Evolutionary conservation across 2,113 vertebrate species (phyloP), one percentile per base, ranked within the genome.

Genomic region (Panthera tigris): DNA sequence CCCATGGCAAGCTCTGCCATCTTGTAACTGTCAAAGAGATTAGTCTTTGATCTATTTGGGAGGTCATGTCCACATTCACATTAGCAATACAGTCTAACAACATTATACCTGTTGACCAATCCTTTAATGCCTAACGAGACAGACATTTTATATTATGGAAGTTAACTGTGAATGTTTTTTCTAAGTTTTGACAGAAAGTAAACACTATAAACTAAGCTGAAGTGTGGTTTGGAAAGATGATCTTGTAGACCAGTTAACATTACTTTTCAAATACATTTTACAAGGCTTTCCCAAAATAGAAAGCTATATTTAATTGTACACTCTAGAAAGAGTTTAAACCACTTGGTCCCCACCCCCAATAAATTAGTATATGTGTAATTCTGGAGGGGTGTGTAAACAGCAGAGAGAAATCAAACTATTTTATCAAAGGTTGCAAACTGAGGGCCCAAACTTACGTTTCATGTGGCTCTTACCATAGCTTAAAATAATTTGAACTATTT

Each of bases 21-120:
- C 98, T 99, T 99, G 99, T 99, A 99, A 99, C 99, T 99, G 99
- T 99, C 99, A 99, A 98, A 98, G 98, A 99, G 99, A 99, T 99
- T 98, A 98, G 98, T 83, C 98, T 99, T 98, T 99, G 99, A 99
- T 99, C 99, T 98, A 52, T 99, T 98, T 99, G 98, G 99, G 98
- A 99, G 99, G 99, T 98, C 98, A 98, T 1, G 91, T 98, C 97
- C 98, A 98, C 98, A 96, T 97, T 98, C 98, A 95, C 95, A 98
- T 98, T 98, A 98, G 89, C 97, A 92, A 91, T 73, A 71, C 63
- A 95, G 97, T 95, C 98, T 97, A 94, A 97, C 97, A 96, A 94
- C 96, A 95, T 98, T 98, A 98, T 98, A 99, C 98, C 99, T 99
- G 98, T 98, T 98, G 97, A 98, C 89, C 48, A 68, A 97, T 95